Evolutionary conservation across 1,140 invertebrate species (phyloP).

Genomic region (Sweltsa coloradensis): DNA sequence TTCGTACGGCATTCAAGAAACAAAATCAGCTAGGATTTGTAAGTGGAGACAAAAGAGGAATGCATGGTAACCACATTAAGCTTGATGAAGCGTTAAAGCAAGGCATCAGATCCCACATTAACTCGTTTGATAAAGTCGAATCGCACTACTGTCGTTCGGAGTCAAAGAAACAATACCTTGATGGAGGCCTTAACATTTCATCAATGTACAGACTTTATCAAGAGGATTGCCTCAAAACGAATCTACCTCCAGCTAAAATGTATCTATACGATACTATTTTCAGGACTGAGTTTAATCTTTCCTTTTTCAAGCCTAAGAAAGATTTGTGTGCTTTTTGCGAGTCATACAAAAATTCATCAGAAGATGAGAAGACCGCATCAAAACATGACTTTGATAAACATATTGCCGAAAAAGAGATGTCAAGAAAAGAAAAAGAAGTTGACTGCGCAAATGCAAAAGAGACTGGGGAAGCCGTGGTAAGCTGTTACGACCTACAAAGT

Average conservation of each 20-base stretch:
- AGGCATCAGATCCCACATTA: too few species aligned
- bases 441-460: background rate
- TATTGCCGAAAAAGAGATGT: background rate
- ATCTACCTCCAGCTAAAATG: background rate
- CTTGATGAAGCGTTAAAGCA: too few species aligned
- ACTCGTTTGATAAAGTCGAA: too few species aligned
- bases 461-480: slow-evolving; percentile 8
- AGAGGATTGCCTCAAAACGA: background rate
- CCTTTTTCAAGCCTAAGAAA: slow-evolving; percentile 28
- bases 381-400: background rate
- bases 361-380: slow-evolving; percentile 15
- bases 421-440: background rate
- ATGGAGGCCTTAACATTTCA: slow-evolving; percentile 22
- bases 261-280: slow-evolving; percentile 13
- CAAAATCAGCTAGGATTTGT: too few species aligned
- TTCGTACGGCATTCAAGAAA: too few species aligned
- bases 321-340: slow-evolving; percentile 27
- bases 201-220: slow-evolving; percentile 24
- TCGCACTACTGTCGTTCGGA: too few species aligned
- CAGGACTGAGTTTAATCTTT: slow-evolving; percentile 25
- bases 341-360: slow-evolving; percentile 21
- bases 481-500: slow-evolving; percentile 24
- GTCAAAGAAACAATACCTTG: too few species aligned
- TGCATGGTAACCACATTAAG: too few species aligned
- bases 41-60: too few species aligned